phyloP scores from a whole-genome alignment of 2,113 vertebrate species.

The Platysternon megacephalum region DNA sequence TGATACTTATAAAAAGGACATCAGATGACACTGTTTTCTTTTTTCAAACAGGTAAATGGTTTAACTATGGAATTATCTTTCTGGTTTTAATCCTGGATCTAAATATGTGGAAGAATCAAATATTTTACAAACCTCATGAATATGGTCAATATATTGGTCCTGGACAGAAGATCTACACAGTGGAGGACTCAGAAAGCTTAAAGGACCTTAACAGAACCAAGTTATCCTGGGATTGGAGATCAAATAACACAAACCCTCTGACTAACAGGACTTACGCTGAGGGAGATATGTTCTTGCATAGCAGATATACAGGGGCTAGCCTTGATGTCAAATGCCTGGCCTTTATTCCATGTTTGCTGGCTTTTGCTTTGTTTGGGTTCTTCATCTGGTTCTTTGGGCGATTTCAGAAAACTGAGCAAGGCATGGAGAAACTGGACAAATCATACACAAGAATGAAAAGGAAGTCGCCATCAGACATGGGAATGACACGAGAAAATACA shows the following conservation, averaged over 20 bases:
- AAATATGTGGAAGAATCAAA: slow-evolving; percentile 99
- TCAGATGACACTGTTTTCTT: slow-evolving; percentile 64
- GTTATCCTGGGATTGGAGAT: slow-evolving; percentile 93
- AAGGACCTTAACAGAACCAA: slow-evolving; percentile 92
- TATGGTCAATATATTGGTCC: slow-evolving; percentile 97
- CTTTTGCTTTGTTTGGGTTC: slow-evolving; percentile 95
- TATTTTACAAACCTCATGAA: slow-evolving; percentile 97
- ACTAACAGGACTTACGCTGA: slow-evolving; percentile 89
- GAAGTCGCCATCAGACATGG: slow-evolving; percentile 94
- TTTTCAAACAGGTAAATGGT: slow-evolving; percentile 94
- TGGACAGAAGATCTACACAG: slow-evolving; percentile 95
- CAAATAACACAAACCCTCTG: slow-evolving; percentile 84
- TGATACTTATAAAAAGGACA: slow-evolving; percentile 1
- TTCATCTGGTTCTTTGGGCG: slow-evolving; percentile 96
- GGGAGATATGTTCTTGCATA: slow-evolving; percentile 94
- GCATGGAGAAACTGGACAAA: slow-evolving; percentile 92
- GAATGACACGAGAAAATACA: slow-evolving; percentile 89
- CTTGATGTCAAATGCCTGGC: slow-evolving; percentile 95
- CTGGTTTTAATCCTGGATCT: slow-evolving; percentile 97
- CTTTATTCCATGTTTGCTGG: slow-evolving; percentile 93
- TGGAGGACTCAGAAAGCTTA: slow-evolving; percentile 92
- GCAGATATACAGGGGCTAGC: slow-evolving; percentile 90
- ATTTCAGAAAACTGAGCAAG: slow-evolving; percentile 93
- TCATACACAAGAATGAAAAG: slow-evolving; percentile 93
- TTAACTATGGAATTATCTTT: slow-evolving; percentile 99